phyloP scores from a whole-genome alignment of 64 coral and sea anemone genomes.

The Anthopleura sola region DNA sequence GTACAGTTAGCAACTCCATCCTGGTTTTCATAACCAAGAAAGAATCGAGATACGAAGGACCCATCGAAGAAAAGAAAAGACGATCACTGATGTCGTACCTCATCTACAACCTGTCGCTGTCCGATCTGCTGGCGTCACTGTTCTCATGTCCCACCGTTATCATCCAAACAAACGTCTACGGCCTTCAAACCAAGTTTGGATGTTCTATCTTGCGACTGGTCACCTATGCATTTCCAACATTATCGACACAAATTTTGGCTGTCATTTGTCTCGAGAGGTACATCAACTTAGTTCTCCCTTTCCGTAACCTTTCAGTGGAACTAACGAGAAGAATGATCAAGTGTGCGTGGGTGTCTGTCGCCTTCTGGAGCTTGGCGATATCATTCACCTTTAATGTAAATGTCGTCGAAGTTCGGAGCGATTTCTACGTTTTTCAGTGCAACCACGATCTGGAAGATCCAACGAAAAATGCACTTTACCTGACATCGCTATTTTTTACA shows the following conservation, averaged over 20 bases:
- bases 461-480: background rate
- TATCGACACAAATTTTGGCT: too few species aligned
- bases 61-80: background rate
- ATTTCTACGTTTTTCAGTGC: background rate
- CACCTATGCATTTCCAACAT: too few species aligned
- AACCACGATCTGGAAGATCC: background rate
- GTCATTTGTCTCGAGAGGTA: background rate
- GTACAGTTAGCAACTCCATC: background rate
- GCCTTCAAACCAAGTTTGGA: background rate
- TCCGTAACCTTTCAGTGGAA: background rate
- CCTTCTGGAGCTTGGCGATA: too few species aligned
- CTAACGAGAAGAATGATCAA: too few species aligned
- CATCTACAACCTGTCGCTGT: constrained; percentile 7
- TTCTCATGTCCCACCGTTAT: background rate
- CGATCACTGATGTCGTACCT: background rate
- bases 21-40: background rate
- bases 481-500: background rate
- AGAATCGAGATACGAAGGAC: background rate
- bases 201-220: background rate
- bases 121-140: too few species aligned
- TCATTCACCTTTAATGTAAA: background rate
- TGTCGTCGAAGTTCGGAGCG: background rate
- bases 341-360: too few species aligned
- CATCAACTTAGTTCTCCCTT: background rate
- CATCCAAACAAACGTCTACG: background rate